Evolutionary conservation across 2,113 vertebrate species (phyloP), one percentile per base, ranked within the genome.

Genomic region (Herpailurus yagouaroundi): DNA sequence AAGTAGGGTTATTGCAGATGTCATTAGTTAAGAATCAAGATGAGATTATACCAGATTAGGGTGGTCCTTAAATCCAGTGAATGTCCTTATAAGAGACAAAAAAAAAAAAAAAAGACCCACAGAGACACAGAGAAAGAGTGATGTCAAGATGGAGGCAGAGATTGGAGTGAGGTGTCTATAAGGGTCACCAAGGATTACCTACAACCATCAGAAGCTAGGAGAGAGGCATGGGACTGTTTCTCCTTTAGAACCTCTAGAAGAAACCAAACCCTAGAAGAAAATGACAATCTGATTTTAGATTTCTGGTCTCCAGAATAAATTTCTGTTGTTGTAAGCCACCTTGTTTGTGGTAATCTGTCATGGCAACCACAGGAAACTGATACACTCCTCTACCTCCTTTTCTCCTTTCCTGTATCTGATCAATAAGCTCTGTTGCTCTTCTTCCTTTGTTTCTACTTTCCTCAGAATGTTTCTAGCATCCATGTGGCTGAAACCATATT

Each of bases 1-100:
- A 94, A 85, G 63, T 29, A 69, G 12, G 63, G 13, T 38, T 52
- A 31, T 82, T 66, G 18, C 38, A 90, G 31, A 69, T 36, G 5
- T 82, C 85, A 85, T 92, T 69, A 93, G 41, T 87, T 85, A 94
- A 81, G 76, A 57, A 45, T 84, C 29, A 45, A 84, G 68, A 89
- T 71, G 23, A 92, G 33, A 73, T 60, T 3, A 52, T 76, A 36
- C 25, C 64, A 23, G 27, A n/a, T 63, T 86, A 82, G 14, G 2
- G 45, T 45, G 48, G 10, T 12, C 29, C 27, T 52, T 60, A 52
- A 73, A 52, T 74, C 33, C 84, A 87, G 7, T 45, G 45, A 83
- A 11, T 36, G 11, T 66, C n/a, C 29, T 73, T 66, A 19, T 52
- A 79, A 86, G 57, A 89, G 68, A 89, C 19, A 63, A 69, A 87